Evolutionary conservation across 2,888 invertebrate genomes (phyloP).

Genomic region (Morpho deidamia): DNA sequence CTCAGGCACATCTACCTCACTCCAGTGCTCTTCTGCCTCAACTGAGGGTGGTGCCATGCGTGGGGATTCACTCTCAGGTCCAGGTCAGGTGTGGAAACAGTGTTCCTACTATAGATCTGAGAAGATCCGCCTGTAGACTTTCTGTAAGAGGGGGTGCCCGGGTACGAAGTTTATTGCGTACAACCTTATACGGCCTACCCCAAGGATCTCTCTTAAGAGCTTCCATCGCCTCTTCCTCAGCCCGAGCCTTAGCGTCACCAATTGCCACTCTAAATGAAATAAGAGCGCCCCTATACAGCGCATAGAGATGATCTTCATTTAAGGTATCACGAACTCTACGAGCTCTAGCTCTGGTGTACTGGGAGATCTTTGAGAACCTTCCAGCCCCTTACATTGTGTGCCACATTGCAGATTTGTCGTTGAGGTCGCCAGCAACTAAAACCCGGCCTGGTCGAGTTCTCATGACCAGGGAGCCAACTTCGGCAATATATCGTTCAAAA

Average conservation of each 20-base stretch:
- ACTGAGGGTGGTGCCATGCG: too few relatives aligned
- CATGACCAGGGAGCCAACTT: background rate
- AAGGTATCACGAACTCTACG: background rate
- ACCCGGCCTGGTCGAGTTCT: background rate
- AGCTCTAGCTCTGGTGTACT: background rate
- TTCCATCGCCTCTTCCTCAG: background rate
- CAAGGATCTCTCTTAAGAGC: conserved; percentile 15
- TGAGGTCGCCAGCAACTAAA: background rate
- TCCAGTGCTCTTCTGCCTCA: too few relatives aligned
- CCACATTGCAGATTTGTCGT: too few relatives aligned
- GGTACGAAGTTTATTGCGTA: conserved; percentile 14
- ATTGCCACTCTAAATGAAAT: background rate
- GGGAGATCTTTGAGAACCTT: background rate
- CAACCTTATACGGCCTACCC: conserved; percentile 19
- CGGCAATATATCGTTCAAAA: background rate
- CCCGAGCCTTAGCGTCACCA: background rate
- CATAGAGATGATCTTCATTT: background rate
- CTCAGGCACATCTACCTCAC: too few relatives aligned
- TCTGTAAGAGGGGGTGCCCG: conserved; percentile 1
- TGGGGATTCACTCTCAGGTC: too few relatives aligned
- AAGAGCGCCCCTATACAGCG: background rate
- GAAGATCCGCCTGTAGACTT: background rate
- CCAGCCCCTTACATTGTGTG: background rate
- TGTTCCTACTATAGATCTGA: background rate
- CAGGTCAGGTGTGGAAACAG: too few relatives aligned